Base-by-base conservation (phyloP, 2,113 vertebrate species). In the Candoia aspera region DNA sequence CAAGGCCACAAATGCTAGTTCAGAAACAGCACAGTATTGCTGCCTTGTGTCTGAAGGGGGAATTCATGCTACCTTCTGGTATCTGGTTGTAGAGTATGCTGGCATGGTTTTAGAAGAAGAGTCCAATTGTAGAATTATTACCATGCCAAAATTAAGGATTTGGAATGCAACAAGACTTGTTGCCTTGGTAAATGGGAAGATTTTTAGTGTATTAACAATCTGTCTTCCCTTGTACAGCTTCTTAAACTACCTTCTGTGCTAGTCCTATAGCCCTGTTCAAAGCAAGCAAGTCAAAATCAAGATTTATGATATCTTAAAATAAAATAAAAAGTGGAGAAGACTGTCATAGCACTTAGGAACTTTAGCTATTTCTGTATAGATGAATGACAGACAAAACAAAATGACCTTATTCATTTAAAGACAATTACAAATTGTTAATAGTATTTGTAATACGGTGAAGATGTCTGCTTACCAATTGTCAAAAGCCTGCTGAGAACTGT, bases 291-390 rank as follows among this genome's bases (percentile, higher is more conserved):
- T 2, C 11, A n/a, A 12, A 58, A 60, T 19, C 24, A 84, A n/a
- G 33, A 84, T 84, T 86, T 86, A 53, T 57, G 29, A 83, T 91
- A 86, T 86, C 11, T 59, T 26, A 85, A 53, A 91, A 84, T 37
- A 46, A 64, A 64, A 62, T 62, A 12, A 29, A 64, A 58, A 58
- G 19, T 29, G 17, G 54, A 73, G 62, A 19, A 86, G 60, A 59
- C 5, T 19, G 13, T 85, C 26, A 60, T 53, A 62, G 24, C 42
- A 53, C 49, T 90, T 85, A 90, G 64, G 13, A 54, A 23, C 53
- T 79, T 17, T 53, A 90, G 10, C 49, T 59, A 84, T 10, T 19
- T 17, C 59, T 58, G 59, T 49, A 29, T 83, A 90, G 54, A 59
- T 9, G 42, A 24, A 42, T 55, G 12, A 26, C 2, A 64, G 15